These are phyloP conservation scores for Chaetodon trifasciatus DNA, from an alignment of 2,797 vertebrate genomes.

Conservation along the genomic window DNA sequence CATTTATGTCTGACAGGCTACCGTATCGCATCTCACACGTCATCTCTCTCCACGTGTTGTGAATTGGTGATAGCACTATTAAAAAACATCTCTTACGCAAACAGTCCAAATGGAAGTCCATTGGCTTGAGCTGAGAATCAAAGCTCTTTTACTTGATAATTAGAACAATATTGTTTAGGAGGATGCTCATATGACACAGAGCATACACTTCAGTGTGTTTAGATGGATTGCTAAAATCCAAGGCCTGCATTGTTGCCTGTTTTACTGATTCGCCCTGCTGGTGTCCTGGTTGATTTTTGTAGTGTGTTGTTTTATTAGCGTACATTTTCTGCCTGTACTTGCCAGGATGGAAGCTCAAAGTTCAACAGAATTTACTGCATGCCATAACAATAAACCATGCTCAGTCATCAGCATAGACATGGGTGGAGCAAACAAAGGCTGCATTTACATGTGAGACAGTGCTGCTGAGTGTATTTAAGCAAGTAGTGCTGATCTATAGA, in stretches of 20 bases:
- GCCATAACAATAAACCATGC: conserved; percentile 75
- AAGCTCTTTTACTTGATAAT: neutral
- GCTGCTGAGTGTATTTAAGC: conserved; percentile 66
- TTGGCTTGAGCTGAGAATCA: conserved; percentile 3
- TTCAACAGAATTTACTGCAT: conserved; percentile 81
- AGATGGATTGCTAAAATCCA: neutral
- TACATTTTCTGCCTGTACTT: conserved; percentile 56
- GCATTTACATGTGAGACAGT: conserved; percentile 73
- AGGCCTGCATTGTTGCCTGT: neutral
- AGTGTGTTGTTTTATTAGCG: conserved; percentile 20
- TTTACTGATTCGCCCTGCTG: conserved; percentile 19
- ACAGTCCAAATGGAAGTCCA: neutral
- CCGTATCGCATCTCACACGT: neutral
- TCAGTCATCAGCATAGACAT: conserved; percentile 61
- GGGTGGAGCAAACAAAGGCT: conserved; percentile 76
- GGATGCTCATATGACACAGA: neutral
- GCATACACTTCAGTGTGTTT: neutral
- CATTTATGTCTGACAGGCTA: conserved; percentile 8
- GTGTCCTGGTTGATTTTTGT: conserved; percentile 13
- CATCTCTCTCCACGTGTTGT: neutral
- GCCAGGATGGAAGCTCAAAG: conserved; percentile 81
- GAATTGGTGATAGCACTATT: neutral
- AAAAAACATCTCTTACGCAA: neutral
- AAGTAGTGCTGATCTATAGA: conserved; percentile 76
- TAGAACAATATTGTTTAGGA: neutral